Evolutionary conservation across 2,797 vertebrate genomes (phyloP).

Genomic region (Sus cebifrons): DNA sequence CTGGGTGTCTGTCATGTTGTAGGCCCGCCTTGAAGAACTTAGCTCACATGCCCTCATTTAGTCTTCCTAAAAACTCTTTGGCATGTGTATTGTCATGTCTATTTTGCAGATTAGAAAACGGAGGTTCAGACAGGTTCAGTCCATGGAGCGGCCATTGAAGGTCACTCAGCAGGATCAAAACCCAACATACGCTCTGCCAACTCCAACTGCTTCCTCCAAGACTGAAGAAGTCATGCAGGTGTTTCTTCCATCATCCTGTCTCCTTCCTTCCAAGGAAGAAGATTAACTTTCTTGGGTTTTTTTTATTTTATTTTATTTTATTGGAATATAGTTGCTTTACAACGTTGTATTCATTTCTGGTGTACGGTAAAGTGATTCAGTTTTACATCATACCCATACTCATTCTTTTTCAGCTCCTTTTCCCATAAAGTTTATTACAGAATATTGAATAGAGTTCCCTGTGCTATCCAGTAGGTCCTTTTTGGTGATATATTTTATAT

Average conservation of each 20-base stretch:
- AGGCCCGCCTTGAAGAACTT: background rate
- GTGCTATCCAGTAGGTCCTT: too few species aligned
- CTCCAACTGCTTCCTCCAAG: background rate
- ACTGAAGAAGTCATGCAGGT: background rate
- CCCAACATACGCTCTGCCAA: background rate
- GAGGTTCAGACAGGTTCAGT: background rate
- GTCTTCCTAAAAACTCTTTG: background rate
- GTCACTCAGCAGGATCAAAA: background rate
- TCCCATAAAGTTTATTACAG: too few species aligned
- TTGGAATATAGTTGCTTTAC: too few species aligned
- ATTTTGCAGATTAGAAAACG: background rate
- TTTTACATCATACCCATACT: too few species aligned
- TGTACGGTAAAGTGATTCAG: too few species aligned
- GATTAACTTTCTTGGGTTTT: too few species aligned
- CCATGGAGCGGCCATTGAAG: background rate
- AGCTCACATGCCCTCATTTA: background rate
- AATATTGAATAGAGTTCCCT: too few species aligned
- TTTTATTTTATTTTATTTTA: too few species aligned
- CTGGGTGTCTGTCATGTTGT: background rate
- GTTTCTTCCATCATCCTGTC: background rate
- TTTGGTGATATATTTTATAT: too few species aligned
- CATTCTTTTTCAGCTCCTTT: too few species aligned
- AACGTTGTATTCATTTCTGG: too few species aligned
- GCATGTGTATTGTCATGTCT: background rate
- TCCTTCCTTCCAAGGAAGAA: constrained; percentile 17